Conservation (phyloP, 2,888 invertebrate genomes). For the Lasiommata megera region DNA sequence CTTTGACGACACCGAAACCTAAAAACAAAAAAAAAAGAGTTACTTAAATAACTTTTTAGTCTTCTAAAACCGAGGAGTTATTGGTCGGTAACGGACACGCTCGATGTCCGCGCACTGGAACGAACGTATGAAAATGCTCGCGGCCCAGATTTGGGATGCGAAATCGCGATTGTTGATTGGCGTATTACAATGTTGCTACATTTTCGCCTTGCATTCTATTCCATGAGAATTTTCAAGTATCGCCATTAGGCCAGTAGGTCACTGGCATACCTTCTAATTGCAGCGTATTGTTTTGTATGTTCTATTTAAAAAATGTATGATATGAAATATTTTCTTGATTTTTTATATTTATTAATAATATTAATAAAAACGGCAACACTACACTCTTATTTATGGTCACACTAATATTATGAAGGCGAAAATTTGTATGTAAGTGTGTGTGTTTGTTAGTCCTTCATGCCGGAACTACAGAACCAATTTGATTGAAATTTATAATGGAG, state of each 20-base stretch:
- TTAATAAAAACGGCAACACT: background rate
- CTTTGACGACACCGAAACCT: constrained; percentile 73
- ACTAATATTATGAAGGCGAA: no score
- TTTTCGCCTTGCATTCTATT: constrained; percentile 72
- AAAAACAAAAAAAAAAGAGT: constrained; percentile 53
- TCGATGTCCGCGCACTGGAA: constrained; percentile 55
- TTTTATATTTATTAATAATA: background rate
- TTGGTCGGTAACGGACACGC: constrained; percentile 52
- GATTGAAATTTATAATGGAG: no score
- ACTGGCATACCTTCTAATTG: constrained; percentile 47
- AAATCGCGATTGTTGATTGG: constrained; percentile 74
- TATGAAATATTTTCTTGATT: background rate
- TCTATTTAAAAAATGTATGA: background rate
- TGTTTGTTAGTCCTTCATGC: no score
- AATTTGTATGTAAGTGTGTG: no score
- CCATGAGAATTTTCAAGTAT: constrained; percentile 72
- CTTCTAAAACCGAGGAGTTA: constrained; percentile 52
- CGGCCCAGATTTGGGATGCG: constrained; percentile 73
- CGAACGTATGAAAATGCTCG: constrained; percentile 48
- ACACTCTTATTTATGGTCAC: no score
- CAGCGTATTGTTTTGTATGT: constrained; percentile 20
- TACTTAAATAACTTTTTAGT: constrained; percentile 48
- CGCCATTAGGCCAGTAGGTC: constrained; percentile 69
- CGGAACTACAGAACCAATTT: no score
- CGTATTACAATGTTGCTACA: constrained; percentile 72